Conservation (phyloP, 2,113 vertebrate species). For the Colistium nudipinnis region DNA sequence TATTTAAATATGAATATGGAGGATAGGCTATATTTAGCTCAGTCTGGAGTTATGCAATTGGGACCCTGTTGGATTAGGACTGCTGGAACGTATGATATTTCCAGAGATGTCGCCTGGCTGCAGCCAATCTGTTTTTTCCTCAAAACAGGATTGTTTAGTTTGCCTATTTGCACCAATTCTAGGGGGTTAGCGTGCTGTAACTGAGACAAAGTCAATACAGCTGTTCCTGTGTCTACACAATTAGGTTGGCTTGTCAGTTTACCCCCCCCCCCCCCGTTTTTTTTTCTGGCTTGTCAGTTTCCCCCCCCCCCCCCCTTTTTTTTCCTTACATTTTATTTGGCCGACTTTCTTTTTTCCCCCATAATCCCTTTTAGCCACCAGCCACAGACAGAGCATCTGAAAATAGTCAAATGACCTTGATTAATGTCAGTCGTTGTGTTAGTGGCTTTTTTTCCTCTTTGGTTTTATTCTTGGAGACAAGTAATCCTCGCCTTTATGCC, state of each 20-base stretch:
- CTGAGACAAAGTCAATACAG: slow-evolving; percentile 72
- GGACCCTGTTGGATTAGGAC: slow-evolving; percentile 42
- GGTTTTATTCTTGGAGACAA: slow-evolving; percentile 36
- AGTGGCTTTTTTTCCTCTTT: slow-evolving; percentile 25
- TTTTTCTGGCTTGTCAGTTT: neutral
- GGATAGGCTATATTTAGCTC: slow-evolving; percentile 71
- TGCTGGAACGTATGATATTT: slow-evolving; percentile 46
- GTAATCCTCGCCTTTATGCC: slow-evolving; percentile 59
- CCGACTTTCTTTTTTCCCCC: neutral
- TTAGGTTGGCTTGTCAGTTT: slow-evolving; percentile 47
- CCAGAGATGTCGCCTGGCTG: slow-evolving; percentile 40
- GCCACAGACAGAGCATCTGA: slow-evolving; percentile 55
- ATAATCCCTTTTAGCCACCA: slow-evolving; percentile 53
- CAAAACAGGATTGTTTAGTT: slow-evolving; percentile 56
- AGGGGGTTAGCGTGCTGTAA: slow-evolving; percentile 53
- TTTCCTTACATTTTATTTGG: slow-evolving; percentile 50
- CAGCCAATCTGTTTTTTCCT: slow-evolving; percentile 35
- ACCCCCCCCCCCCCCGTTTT: too few relatives aligned
- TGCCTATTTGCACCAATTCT: slow-evolving; percentile 55
- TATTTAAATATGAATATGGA: slow-evolving; percentile 76
- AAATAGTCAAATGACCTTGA: slow-evolving; percentile 72
- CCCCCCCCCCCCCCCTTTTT: neutral
- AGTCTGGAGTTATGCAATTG: slow-evolving; percentile 68
- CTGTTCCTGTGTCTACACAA: slow-evolving; percentile 54
- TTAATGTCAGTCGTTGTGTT: slow-evolving; percentile 38